A percentile compares a stretch with the other conserved stretches of the same genome.
phyloP scores from a whole-genome alignment of 1,140 invertebrate genomes.

The Scaptomyza pallida region DNA sequence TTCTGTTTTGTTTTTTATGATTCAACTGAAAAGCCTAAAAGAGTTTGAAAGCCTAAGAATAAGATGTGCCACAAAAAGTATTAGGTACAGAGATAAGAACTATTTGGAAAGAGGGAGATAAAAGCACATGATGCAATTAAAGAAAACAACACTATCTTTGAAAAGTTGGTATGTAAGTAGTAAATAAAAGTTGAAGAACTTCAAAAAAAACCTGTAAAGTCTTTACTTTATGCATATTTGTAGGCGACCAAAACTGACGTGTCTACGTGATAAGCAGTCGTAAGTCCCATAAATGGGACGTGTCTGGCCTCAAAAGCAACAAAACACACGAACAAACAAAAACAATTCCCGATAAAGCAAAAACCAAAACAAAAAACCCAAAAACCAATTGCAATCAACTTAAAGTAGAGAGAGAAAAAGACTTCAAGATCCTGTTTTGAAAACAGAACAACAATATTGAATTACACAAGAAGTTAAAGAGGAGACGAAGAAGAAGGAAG shows the following conservation, averaged over 20 bases:
- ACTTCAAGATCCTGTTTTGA: constrained; percentile 63
- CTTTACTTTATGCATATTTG: constrained; percentile 15
- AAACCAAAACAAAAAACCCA: constrained; percentile 29
- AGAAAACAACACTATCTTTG: background rate
- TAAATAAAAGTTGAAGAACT: constrained; percentile 10
- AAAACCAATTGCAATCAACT: constrained; percentile 42
- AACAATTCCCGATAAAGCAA: constrained; percentile 62
- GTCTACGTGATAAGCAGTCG: constrained; percentile 73
- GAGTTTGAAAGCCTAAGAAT: background rate
- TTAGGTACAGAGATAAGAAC: background rate
- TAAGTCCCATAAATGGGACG: constrained; percentile 57
- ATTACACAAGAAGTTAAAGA: constrained; percentile 52
- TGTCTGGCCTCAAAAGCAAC: constrained; percentile 57
- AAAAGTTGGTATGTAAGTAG: background rate
- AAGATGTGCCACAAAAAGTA: constrained; percentile 2
- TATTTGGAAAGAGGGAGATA: background rate
- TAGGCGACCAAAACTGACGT: constrained; percentile 16
- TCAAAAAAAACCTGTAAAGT: constrained; percentile 20
- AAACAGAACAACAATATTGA: constrained; percentile 71
- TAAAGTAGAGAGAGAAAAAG: constrained; percentile 17
- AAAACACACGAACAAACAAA: constrained; percentile 28
- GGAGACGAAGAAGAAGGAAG: constrained; percentile 3
- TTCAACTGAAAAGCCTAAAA: constrained; percentile 24
- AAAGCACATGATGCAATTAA: background rate
- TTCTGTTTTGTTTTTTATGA: constrained; percentile 15